Base-by-base conservation (phyloP, 2,113 vertebrate species). In the Paraplagusia blochii region DNA sequence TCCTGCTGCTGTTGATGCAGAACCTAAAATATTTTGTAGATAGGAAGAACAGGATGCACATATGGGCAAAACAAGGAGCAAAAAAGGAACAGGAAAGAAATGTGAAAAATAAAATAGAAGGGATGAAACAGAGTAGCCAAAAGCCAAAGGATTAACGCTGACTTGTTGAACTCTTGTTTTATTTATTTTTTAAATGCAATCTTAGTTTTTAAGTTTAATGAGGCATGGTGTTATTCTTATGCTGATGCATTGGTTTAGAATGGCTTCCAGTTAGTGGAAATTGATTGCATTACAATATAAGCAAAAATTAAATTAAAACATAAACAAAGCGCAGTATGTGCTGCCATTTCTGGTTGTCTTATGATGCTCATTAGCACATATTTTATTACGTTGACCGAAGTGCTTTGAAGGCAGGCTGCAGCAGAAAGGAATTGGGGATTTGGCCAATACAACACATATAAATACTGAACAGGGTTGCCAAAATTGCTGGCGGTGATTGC, bases 1-100 rank as follows among this genome's bases (percentile, higher is more conserved):
- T 99, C 97, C 12, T 93, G 92, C 68, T 98, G 95, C 85, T 99
- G 97, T 63, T 98, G 97, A 55, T 99, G 94, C 36, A 99, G 82
- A 66, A 98, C 96, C 15, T 99, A 92, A 40, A 65, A 54, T 19
- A 22, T 45, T 29, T 55, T 29, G 54, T 19, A 5, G 22, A 55
- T 19, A 42, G 46, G 40, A 39, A 18, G 50, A 72, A 44, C 3
- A 52, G 22, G 46, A 54, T 49, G 53, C 18, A 63, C 4, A 45
- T 1, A 35, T 56, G 2, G 55, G 19, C 42, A 46, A 38, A 42
- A 29, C 66, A 8, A 66, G 6, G 58, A 58, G 0, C 46, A 13
- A 43, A 6, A 17, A 58, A 8, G 42, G 5, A 17, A 58, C 10
- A 45, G 0, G 9, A 53, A 8, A 63, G 15, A 45, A 11, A 29